Base-by-base conservation (phyloP, 2,888 invertebrate species). In the Phlogophora meticulosa region DNA sequence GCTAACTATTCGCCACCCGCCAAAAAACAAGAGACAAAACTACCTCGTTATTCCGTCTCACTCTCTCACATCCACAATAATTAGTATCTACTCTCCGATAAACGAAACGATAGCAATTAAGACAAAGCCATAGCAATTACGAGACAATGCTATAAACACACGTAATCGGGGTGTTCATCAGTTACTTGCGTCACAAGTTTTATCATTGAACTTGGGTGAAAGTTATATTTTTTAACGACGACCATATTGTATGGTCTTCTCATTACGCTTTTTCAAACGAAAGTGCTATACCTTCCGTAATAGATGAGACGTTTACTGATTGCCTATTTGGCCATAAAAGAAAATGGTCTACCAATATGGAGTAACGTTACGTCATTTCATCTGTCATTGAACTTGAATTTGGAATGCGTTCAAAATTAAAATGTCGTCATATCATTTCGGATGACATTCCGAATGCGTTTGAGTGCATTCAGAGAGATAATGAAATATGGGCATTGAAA, bases 361-460 rank as follows among this genome's bases (percentile, higher is more conserved):
- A 60, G 43, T 55, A 73, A 45, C 38, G 58, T 83, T 83, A 77
- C 82, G 73, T 83, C 80, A 85, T 73, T 77, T 75, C 86, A 67
- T 75, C 86, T 88, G 90, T 90, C 87, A 89, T 87, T 90, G 90
- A 91, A 91, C 90, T 91, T 92, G 90, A 90, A 88, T 87, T 85
- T 85, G 67, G 83, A 87, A 88, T 77, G 76, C 61, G 59, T 73
- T 76, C 62, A 51, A 83, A 77, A 75, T 76, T 77, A 72, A 81
- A 71, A 70, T 69, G 75, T 75, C 75, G 69, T 71, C 68, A 53
- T 81, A 67, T 64, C 70, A 69, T 58, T 64, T 80, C 42, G 42
- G 43, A 76, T 78, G 65, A 72, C 78, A 78, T 84, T 73, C 64
- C 73, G 20, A 72, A 71, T 36, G 43, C 46, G 46, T 49, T 11